Percentiles rank a stretch among this genome's conserved stretches.
These are phyloP conservation scores for Thymelicus acteon DNA, from an alignment of 2,888 invertebrate genomes.

Conservation along the genomic window DNA sequence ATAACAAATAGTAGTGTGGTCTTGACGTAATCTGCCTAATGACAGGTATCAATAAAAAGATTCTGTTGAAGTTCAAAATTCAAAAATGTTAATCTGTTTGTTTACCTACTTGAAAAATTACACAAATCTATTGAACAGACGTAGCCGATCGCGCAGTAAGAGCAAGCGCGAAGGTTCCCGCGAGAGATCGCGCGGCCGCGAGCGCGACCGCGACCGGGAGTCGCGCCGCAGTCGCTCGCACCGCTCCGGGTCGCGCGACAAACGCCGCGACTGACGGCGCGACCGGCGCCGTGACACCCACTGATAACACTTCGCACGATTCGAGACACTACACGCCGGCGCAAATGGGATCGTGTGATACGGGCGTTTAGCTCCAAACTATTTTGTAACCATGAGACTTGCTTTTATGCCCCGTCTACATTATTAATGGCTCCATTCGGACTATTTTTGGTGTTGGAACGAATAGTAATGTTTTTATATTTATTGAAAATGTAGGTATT, in stretches of 20 bases:
- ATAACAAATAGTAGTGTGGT: no score
- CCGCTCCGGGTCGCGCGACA: constrained; percentile 70
- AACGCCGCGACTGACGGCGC: constrained; percentile 65
- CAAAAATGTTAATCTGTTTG: no score
- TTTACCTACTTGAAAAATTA: neutral
- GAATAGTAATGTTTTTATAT: no score
- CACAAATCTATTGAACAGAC: constrained; percentile 43
- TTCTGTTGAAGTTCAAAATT: no score
- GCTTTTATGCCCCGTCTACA: neutral
- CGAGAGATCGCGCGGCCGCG: constrained; percentile 53
- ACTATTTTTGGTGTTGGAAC: no score
- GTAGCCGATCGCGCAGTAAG: constrained; percentile 66
- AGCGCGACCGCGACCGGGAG: constrained; percentile 62
- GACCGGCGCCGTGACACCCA: neutral
- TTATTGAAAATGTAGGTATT: no score
- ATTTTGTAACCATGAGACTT: neutral
- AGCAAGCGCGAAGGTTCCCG: constrained; percentile 56
- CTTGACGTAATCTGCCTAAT: no score
- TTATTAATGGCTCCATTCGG: neutral
- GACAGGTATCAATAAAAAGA: no score
- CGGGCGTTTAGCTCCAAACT: neutral
- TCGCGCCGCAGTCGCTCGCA: constrained; percentile 71
- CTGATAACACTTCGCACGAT: neutral
- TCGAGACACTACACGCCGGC: neutral
- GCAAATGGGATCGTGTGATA: neutral